phyloP scores from a whole-genome alignment of 2,797 vertebrate species.

The Anguilla obscura region DNA sequence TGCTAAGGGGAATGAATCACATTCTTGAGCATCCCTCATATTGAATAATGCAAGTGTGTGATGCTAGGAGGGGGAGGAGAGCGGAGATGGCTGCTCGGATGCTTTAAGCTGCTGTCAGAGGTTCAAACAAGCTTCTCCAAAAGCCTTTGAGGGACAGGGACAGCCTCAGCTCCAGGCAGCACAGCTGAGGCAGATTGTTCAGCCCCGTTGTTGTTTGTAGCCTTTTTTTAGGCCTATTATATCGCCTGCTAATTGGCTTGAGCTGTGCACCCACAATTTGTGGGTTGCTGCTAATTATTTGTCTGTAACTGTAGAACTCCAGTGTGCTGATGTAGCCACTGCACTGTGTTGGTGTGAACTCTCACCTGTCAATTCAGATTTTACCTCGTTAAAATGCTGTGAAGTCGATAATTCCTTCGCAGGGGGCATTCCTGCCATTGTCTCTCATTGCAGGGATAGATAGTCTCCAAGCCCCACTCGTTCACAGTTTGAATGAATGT shows the following conservation, averaged over 20 bases:
- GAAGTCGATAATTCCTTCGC: not conserved
- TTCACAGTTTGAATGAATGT: conserved; percentile 31
- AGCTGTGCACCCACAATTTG: not conserved
- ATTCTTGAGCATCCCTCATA: not conserved
- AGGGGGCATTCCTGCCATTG: not conserved
- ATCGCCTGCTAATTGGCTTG: not conserved
- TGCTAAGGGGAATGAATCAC: not conserved
- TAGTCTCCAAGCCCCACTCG: conserved; percentile 36
- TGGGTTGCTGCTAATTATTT: not conserved
- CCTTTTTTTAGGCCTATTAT: not conserved
- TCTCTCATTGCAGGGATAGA: not conserved
- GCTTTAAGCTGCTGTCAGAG: not conserved
- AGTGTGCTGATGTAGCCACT: not conserved
- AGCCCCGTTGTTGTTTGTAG: not conserved
- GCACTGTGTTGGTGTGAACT: not conserved
- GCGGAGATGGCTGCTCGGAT: not conserved
- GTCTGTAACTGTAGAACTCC: not conserved
- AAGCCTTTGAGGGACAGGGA: no score
- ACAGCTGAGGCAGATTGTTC: not conserved
- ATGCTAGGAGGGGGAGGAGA: not conserved
- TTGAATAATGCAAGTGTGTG: no score
- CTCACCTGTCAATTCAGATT: not conserved
- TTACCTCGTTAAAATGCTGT: not conserved
- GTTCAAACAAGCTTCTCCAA: no score
- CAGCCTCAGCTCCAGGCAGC: no score